Conservation (phyloP, 2,888 invertebrate species). For the Phortica magna region DNA sequence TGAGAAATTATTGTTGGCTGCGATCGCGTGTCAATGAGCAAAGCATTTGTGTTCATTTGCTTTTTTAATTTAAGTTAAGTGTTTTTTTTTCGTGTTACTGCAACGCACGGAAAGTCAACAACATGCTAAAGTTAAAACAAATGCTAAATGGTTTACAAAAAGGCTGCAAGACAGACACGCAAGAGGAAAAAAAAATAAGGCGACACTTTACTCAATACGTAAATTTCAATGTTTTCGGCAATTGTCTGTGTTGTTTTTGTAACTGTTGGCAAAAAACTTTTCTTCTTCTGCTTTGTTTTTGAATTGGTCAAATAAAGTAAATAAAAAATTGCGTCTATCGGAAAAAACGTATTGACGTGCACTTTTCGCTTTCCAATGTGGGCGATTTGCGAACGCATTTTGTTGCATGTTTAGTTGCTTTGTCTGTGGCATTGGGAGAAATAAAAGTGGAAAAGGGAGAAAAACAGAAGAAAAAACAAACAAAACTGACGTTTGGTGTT, state of each 20-base stretch:
- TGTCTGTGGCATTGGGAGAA: neutral
- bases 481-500: neutral
- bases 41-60: slow-evolving; percentile 47
- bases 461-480: neutral
- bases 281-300: neutral
- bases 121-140: neutral
- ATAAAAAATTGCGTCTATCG: neutral
- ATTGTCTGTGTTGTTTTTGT: neutral
- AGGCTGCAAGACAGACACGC: neutral
- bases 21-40: slow-evolving; percentile 63
- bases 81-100: slow-evolving; percentile 35
- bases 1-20: slow-evolving; percentile 7
- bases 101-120: neutral
- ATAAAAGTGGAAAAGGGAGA: neutral
- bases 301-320: neutral
- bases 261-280: no score
- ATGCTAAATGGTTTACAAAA: neutral
- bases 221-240: neutral
- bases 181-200: neutral
- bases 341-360: neutral
- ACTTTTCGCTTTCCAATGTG: neutral
- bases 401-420: neutral
- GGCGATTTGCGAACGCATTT: neutral
- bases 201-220: neutral
- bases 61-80: slow-evolving; percentile 69